These are phyloP conservation scores for Adelges cooleyi DNA, from an alignment of 1,140 invertebrate species.

Conservation along the genomic window DNA sequence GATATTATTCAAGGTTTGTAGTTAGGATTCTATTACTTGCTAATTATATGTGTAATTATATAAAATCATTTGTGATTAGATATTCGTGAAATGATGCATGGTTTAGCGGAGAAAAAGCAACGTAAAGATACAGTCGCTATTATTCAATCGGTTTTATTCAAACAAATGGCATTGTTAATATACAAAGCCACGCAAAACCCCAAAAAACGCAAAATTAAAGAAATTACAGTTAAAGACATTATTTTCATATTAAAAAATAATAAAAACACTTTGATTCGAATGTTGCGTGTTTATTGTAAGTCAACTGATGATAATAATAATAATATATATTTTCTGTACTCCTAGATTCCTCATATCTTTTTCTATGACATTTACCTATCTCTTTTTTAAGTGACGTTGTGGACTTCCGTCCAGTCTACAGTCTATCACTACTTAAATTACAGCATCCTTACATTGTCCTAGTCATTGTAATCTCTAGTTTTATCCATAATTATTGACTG, in stretches of 20 bases:
- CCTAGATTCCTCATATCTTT: no score
- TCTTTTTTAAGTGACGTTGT: no score
- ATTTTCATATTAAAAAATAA: background rate
- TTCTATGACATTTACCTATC: no score
- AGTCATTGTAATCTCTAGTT: no score
- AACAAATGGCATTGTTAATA: constrained; percentile 1
- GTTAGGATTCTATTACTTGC: background rate
- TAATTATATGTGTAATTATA: background rate
- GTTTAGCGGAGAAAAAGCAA: background rate
- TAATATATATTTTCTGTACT: background rate
- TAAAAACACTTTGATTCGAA: background rate
- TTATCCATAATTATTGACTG: no score
- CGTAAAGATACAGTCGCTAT: background rate
- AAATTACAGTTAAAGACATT: background rate
- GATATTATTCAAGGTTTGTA: background rate
- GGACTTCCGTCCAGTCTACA: no score
- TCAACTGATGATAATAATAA: background rate
- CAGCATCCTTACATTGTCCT: no score
- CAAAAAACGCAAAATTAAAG: background rate
- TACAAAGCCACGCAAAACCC: background rate
- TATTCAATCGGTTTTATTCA: background rate
- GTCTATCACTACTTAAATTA: no score
- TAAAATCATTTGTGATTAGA: background rate
- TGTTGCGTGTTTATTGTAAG: constrained; percentile 5
- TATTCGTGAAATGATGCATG: constrained; percentile 1